Conservation (phyloP, 2,797 vertebrate species). For the Ataeniobius toweri region DNA sequence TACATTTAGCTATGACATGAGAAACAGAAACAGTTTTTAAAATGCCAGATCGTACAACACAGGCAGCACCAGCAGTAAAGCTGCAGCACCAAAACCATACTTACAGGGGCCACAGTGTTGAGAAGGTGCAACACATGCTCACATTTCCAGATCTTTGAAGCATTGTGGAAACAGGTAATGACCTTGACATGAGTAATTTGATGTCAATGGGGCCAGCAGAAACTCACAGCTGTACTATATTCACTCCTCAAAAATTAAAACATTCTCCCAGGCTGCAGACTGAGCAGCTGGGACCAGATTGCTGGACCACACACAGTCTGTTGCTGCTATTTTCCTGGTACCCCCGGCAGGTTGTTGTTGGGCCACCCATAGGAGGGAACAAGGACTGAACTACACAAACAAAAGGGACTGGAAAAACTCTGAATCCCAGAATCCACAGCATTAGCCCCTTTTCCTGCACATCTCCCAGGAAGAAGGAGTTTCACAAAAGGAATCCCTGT, state of each 20-base stretch:
- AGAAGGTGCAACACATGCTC: neutral
- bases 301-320: conserved; percentile 40
- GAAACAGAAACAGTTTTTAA: neutral
- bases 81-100: neutral
- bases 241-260: conserved; percentile 36
- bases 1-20: neutral
- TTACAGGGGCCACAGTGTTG: neutral
- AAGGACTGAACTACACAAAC: no score
- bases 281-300: conserved; percentile 32
- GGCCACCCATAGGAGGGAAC: no score
- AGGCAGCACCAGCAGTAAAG: neutral
- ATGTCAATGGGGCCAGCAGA: conserved; percentile 6
- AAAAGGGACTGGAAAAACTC: no score
- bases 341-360: neutral
- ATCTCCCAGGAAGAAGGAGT: no score
- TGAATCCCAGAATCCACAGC: no score
- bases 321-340: conserved; percentile 2
- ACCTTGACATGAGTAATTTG: conserved; percentile 7
- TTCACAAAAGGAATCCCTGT: no score
- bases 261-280: conserved; percentile 5
- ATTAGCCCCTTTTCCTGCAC: no score
- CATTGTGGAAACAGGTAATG: conserved; percentile 8
- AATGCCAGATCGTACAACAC: no score
- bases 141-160: neutral
- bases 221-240: conserved; percentile 29